Evolutionary conservation across 2,888 invertebrate genomes (phyloP).

Genomic region (Rhagonycha fulva): DNA sequence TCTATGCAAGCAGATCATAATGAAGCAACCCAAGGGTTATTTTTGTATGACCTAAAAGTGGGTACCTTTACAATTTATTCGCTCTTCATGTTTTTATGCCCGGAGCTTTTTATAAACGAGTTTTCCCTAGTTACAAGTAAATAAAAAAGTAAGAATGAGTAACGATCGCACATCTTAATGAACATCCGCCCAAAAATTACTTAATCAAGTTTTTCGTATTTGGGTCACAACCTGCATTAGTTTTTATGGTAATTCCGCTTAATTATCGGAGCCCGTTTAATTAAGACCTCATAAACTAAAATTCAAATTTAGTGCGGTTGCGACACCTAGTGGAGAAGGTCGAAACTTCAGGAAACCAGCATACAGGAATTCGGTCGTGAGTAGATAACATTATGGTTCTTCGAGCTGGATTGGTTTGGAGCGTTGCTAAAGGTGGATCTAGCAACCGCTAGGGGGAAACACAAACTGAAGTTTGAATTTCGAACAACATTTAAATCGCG

Average conservation of each 20-base stretch:
- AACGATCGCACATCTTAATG: not conserved
- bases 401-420: not conserved
- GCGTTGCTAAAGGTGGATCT: not conserved
- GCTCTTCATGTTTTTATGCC: slow-evolving; percentile 20
- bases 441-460: not conserved
- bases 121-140: slow-evolving; percentile 5
- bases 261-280: not conserved
- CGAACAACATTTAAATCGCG: not conserved
- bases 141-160: not conserved
- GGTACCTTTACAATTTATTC: slow-evolving; percentile 12
- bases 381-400: not conserved
- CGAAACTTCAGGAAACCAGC: not conserved
- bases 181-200: not conserved
- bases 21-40: slow-evolving; percentile 11
- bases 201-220: not conserved
- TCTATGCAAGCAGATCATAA: slow-evolving; percentile 15
- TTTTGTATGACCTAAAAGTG: slow-evolving; percentile 11
- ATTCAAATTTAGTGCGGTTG: not conserved
- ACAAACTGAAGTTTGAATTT: not conserved
- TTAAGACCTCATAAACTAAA: not conserved
- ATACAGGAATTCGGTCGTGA: not conserved
- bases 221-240: not conserved
- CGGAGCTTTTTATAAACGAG: slow-evolving; percentile 17
- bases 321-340: not conserved
- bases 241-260: not conserved